Conservation (phyloP, 2,888 invertebrate species). For the Tachina lurida region DNA sequence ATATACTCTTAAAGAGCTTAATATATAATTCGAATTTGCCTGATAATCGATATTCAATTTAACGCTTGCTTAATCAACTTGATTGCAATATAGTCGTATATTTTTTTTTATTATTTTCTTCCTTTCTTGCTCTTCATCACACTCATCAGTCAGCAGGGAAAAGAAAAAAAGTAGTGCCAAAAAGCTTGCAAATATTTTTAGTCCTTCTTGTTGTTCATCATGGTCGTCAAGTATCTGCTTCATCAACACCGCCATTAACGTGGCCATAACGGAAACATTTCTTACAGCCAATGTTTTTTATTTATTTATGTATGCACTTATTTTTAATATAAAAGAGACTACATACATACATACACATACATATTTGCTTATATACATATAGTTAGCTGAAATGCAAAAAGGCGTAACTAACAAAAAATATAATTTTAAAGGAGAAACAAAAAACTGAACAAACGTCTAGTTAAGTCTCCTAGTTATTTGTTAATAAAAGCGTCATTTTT, state of each 20-base stretch:
- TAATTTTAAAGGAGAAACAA: too few species aligned
- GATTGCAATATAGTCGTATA: constrained; percentile 66
- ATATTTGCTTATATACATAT: constrained; percentile 1
- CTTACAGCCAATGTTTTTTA: constrained; percentile 28
- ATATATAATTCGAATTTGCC: constrained; percentile 42
- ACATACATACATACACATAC: background rate
- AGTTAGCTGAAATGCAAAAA: too few species aligned
- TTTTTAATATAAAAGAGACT: constrained; percentile 23
- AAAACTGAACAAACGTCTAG: too few species aligned
- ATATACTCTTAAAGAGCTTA: constrained; percentile 1
- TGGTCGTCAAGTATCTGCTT: constrained; percentile 33
- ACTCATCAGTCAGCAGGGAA: constrained; percentile 13
- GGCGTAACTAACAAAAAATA: too few species aligned
- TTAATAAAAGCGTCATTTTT: too few species aligned
- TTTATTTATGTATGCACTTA: constrained; percentile 17
- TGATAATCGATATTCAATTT: constrained; percentile 75
- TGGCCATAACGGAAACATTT: constrained; percentile 28
- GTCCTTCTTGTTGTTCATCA: constrained; percentile 42
- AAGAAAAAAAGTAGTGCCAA: constrained; percentile 50
- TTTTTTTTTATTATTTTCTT: constrained; percentile 44
- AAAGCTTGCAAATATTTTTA: constrained; percentile 31
- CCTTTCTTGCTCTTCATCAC: constrained; percentile 35
- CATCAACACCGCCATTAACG: constrained; percentile 35
- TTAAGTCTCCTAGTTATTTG: too few species aligned
- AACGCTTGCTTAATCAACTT: constrained; percentile 75